Percentiles rank a stretch among this genome's conserved stretches.
phyloP scores from a whole-genome alignment of 1,140 invertebrate genomes.

The Pteromalus puparum region DNA sequence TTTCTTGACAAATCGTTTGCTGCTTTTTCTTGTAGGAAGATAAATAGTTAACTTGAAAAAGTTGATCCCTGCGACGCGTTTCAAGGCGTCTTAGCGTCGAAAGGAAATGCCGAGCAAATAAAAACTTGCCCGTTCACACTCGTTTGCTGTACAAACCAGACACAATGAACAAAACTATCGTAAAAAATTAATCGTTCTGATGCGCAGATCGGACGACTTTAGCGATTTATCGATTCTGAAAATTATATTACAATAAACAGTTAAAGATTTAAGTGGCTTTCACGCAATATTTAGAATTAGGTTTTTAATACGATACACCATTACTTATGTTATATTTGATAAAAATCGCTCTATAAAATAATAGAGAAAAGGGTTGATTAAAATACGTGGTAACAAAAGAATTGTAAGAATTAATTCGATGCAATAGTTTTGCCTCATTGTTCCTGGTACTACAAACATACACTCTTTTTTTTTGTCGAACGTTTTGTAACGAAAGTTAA shows the following conservation, averaged over 20 bases:
- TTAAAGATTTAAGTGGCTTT: slow-evolving; percentile 14
- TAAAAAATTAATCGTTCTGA: slow-evolving; percentile 17
- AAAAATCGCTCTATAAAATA: not conserved
- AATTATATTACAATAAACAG: not conserved
- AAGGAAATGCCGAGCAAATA: slow-evolving; percentile 40
- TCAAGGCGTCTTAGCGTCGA: slow-evolving; percentile 35
- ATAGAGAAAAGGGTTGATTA: not conserved
- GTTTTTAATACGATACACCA: slow-evolving; percentile 2
- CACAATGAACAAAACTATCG: slow-evolving; percentile 11
- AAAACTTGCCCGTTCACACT: slow-evolving; percentile 15
- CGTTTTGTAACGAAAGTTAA: slow-evolving; percentile 47
- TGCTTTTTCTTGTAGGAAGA: slow-evolving; percentile 26
- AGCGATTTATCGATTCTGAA: slow-evolving; percentile 12
- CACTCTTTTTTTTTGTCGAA: slow-evolving; percentile 29
- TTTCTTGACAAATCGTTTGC: slow-evolving; percentile 27
- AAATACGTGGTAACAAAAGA: slow-evolving; percentile 29
- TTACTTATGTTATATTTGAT: not conserved
- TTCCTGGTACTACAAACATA: slow-evolving; percentile 37
- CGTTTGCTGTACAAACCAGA: slow-evolving; percentile 37
- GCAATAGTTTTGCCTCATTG: slow-evolving; percentile 25
- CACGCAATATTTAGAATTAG: slow-evolving; percentile 6
- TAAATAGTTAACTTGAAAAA: slow-evolving; percentile 48
- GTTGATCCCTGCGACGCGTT: slow-evolving; percentile 40
- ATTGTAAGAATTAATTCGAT: slow-evolving; percentile 45
- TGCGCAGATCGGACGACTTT: not conserved